Evolutionary conservation across 2,888 invertebrate species (phyloP).

Genomic region (Callinectes sapidus): DNA sequence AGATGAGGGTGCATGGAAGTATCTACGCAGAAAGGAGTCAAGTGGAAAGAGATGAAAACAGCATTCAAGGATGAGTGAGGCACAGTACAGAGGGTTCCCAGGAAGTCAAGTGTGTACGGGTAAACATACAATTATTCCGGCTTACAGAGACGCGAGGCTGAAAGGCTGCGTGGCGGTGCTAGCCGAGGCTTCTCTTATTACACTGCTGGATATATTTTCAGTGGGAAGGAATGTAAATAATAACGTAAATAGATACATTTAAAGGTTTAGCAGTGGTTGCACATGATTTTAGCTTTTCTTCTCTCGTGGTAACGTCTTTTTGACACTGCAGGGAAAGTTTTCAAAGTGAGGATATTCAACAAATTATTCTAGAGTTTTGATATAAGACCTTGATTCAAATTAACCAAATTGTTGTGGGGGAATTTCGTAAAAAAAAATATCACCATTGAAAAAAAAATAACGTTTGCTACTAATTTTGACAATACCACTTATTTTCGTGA

Average conservation of each 20-base stretch:
- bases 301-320: too few relatives aligned
- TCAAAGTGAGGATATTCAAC: too few relatives aligned
- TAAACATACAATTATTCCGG: background rate
- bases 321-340: too few relatives aligned
- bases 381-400: background rate
- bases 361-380: too few relatives aligned
- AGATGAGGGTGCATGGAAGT: background rate
- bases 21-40: background rate
- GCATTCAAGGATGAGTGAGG: background rate
- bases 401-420: background rate
- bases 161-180: background rate
- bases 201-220: background rate
- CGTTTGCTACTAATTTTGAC: background rate
- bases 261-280: background rate
- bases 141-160: background rate
- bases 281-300: too few relatives aligned
- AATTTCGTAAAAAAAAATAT: background rate
- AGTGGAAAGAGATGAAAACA: background rate
- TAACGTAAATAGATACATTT: background rate
- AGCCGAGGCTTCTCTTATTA: background rate
- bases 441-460: background rate
- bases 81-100: background rate
- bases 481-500: background rate
- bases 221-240: background rate
- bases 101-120: background rate